These are phyloP conservation scores for Napeogenes sylphis DNA, from an alignment of 2,888 invertebrate species.

Conservation along the genomic window DNA sequence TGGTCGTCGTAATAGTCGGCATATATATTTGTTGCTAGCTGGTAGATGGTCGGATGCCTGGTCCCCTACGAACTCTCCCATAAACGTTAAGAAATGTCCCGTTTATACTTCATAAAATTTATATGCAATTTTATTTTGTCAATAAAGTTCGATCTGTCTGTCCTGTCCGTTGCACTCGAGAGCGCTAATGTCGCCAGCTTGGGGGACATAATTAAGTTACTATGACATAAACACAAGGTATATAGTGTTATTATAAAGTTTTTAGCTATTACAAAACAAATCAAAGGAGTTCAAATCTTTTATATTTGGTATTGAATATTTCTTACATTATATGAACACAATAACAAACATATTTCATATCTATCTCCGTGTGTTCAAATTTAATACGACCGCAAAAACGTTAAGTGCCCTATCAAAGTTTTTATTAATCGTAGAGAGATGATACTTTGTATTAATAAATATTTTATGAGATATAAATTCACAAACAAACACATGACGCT, in stretches of 20 bases:
- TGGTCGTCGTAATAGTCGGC: background rate
- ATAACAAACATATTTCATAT: conserved; percentile 14
- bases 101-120: conserved; percentile 76
- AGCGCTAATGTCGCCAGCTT: conserved; percentile 24
- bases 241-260: too few relatives aligned
- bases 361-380: conserved; percentile 38
- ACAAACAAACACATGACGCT: background rate
- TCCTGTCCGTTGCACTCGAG: conserved; percentile 50
- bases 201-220: conserved; percentile 29
- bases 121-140: conserved; percentile 73
- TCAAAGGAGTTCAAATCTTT: background rate
- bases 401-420: conserved; percentile 40
- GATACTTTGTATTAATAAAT: conserved; percentile 6
- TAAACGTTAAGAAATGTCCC: conserved; percentile 66
- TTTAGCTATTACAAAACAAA: too few relatives aligned
- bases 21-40: conserved; percentile 11
- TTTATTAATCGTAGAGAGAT: conserved; percentile 38
- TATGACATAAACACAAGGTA: conserved; percentile 6
- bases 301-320: conserved; percentile 8
- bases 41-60: conserved; percentile 36
- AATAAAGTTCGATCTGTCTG: conserved; percentile 72
- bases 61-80: conserved; percentile 61
- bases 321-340: too few relatives aligned
- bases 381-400: conserved; percentile 41
- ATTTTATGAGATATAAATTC: conserved; percentile 10